Evolutionary conservation across 2,888 invertebrate genomes (phyloP), one percentile per base, ranked within the genome.

Genomic region (Tricholauxania praeusta): DNA sequence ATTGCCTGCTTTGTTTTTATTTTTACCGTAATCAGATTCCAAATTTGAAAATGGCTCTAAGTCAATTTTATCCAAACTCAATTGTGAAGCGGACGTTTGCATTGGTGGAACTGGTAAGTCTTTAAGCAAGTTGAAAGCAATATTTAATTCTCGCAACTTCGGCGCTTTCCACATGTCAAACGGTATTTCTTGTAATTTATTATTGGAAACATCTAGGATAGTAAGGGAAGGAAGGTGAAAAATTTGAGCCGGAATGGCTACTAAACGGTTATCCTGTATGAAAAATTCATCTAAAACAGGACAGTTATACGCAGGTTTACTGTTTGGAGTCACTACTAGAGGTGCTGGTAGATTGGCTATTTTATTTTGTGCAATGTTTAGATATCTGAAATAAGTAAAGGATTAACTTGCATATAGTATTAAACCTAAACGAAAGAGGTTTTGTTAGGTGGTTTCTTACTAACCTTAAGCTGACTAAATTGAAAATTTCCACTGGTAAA

Each of bases 161-260:
- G 96, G 94, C 1, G 97, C 92, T 15, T 91, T 88, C 98, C 98
- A 98, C 89, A 98, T 89, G 77, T 92, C 91, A 72, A 92, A 91
- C 0, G 98, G 97, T 71, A 98, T 88, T 64, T 90, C 88, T 76
- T 95, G 93, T 71, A 98, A 88, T 86, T 96, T 96, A 88, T 99
- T 99, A 88, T 97, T 96, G 0, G 97, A 96, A n/a, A 97, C 92
- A 86, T 98, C 97, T 77, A 99, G 89, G 2, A 93, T 93, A 14
- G 91, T 89, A 53, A 98, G 88, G 0, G 92, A 89, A 0, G 96
- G 94, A 69, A 98, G 89, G 7, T 91, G 90, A 89, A 98, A 97
- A 47, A 98, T 88, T 70, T 92, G 92, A 3, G 93, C 90, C 0
- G 98, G 97, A 14, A 99, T 87, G 69, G 90, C 89, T 77, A 95